Evolutionary conservation across 1,140 invertebrate species (phyloP), one percentile per base, ranked within the genome.

Genomic region (Hesperophylax magnus): DNA sequence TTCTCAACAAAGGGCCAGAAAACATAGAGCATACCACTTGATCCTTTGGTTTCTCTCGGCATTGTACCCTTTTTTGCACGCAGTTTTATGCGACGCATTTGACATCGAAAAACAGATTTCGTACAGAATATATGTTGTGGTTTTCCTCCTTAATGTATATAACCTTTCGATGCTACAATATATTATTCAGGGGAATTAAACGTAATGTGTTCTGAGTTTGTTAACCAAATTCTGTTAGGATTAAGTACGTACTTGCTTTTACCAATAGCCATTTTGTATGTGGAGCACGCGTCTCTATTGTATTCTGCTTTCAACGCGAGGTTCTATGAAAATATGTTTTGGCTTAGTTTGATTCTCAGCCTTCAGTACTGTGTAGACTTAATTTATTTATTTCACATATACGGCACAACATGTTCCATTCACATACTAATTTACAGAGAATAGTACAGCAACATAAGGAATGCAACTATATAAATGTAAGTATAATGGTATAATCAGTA

Each of bases 281-380:
- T 71, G 39, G 24, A 11, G 17, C 34, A 24, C 67, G 67, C 24
- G 67, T 15, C 34, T 56, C 52, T 75, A 31, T 27, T 56, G 52
- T 72, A 17, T 22, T 53, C 34, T 72, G 18, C 11, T 72, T 67
- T 31, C 69, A 53, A 18, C 39, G 24, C 69, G 20, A 52, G 69
- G 34, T 72, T 72, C 47, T 47, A 39, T 18, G 47, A 47, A 53
- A 72, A 52, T 72, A 72, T 72, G 24, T 53, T 72, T 72, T 18
- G 47, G 47, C 69, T 72, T 67, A 67, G 31, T 22, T 31, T 31
- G 34, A 67, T 20, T 20, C 69, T 20, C 47, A 72, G 69, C 63
- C 34, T 27, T 67, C 22, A 39, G 63, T 61, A 67, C 2, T 22
- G 9, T 17, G 67, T 47, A 71, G 18, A 52, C 67, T 53, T n/a